Evolutionary conservation across 2,113 vertebrate species (phyloP).

Genomic region (Casuarius casuarius): DNA sequence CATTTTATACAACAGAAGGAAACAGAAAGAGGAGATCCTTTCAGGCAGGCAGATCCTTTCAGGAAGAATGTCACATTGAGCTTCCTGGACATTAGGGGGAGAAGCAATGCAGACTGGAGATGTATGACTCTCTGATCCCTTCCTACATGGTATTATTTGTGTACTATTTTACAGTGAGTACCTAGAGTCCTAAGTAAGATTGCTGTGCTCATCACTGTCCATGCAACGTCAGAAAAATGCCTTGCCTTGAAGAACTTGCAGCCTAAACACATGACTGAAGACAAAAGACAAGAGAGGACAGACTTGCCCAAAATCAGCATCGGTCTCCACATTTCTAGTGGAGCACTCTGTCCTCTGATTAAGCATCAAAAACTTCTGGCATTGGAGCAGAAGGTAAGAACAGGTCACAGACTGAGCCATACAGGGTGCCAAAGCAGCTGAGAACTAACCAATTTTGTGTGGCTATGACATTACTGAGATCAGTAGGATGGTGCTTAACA

Average conservation of each 20-base stretch:
- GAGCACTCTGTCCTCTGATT: background rate
- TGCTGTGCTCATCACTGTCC: background rate
- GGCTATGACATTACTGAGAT: background rate
- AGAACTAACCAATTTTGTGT: background rate
- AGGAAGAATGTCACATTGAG: background rate
- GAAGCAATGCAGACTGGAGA: background rate
- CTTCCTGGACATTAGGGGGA: rapidly evolving
- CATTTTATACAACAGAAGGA: background rate
- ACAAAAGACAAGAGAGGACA: background rate
- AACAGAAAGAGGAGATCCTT: background rate
- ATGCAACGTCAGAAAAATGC: background rate
- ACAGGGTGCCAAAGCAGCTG: background rate
- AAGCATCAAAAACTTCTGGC: background rate
- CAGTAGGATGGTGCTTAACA: background rate
- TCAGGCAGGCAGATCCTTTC: background rate
- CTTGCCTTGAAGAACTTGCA: background rate
- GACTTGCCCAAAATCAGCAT: background rate
- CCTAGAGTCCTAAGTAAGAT: background rate
- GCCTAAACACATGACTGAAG: background rate
- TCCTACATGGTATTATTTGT: background rate
- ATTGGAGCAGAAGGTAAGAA: background rate
- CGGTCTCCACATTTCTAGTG: background rate
- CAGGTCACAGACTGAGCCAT: background rate
- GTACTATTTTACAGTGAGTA: background rate
- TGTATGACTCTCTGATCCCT: background rate